Conservation (phyloP, 2,113 vertebrate species). For the Perognathus longimembris region DNA sequence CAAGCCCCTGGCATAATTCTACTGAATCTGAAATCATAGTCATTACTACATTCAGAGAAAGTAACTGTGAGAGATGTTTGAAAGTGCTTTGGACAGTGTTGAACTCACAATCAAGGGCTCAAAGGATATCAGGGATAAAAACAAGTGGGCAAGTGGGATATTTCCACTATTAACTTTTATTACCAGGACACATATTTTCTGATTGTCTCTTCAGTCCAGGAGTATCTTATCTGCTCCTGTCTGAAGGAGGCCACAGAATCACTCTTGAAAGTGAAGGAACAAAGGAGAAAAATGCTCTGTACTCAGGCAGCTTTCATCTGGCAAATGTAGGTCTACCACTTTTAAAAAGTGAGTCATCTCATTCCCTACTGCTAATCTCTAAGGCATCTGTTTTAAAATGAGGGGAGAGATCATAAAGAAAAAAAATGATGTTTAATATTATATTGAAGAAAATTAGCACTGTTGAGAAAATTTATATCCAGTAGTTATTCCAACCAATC, state of each 20-base stretch:
- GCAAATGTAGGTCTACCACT: neutral
- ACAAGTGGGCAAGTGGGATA: neutral
- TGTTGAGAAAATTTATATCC: slow-evolving; percentile 53
- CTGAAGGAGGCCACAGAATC: too few species aligned
- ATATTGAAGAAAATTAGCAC: slow-evolving; percentile 52
- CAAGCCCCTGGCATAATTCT: neutral
- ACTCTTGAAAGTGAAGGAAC: too few species aligned
- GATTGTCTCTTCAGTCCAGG: neutral
- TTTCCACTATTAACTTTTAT: neutral
- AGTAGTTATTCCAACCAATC: slow-evolving; percentile 52
- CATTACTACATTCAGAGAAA: neutral
- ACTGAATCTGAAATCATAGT: neutral
- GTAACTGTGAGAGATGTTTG: neutral
- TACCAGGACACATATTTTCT: neutral
- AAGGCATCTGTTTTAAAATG: slow-evolving; percentile 25
- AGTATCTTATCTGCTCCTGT: neutral
- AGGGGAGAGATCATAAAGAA: neutral
- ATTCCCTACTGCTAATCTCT: neutral
- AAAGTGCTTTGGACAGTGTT: neutral
- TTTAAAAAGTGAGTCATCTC: neutral
- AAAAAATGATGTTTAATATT: slow-evolving; percentile 53
- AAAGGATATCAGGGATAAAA: neutral
- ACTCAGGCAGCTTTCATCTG: neutral
- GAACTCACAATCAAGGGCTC: neutral
- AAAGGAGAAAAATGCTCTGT: slow-evolving; percentile 16